Evolutionary conservation across 2,113 vertebrate genomes (phyloP).

Genomic region (human): DNA sequence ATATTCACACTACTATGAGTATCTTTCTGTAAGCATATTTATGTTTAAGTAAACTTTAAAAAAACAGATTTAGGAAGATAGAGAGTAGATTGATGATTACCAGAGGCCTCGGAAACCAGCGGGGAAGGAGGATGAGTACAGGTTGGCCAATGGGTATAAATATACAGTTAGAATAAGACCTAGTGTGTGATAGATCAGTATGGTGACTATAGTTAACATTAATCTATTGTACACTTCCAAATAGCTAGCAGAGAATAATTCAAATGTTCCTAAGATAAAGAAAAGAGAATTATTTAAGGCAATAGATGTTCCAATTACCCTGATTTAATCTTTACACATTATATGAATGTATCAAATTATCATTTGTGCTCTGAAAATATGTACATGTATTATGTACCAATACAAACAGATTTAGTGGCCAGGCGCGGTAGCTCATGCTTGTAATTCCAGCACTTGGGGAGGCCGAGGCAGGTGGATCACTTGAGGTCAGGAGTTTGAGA

Average conservation of each 20-base stretch:
- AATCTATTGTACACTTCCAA: background rate
- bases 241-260: background rate
- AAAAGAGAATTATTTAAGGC: background rate
- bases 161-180: background rate
- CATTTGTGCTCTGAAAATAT: background rate
- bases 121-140: background rate
- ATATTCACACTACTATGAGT: slow-evolving; percentile 81
- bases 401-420: background rate
- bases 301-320: background rate
- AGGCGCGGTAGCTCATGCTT: too few species aligned
- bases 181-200: background rate
- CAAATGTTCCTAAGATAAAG: background rate
- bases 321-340: background rate
- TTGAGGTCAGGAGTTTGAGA: too few species aligned
- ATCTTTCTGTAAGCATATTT: slow-evolving; percentile 81
- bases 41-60: slow-evolving; percentile 82
- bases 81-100: background rate
- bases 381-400: background rate
- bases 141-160: background rate
- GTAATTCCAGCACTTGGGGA: too few species aligned
- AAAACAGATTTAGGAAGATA: background rate
- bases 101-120: background rate
- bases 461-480: too few species aligned
- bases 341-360: background rate
- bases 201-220: background rate